A percentile compares a stretch with the other conserved stretches of the same genome.
phyloP scores from a whole-genome alignment of 2,113 vertebrate genomes.

The Deroptyus accipitrinus region DNA sequence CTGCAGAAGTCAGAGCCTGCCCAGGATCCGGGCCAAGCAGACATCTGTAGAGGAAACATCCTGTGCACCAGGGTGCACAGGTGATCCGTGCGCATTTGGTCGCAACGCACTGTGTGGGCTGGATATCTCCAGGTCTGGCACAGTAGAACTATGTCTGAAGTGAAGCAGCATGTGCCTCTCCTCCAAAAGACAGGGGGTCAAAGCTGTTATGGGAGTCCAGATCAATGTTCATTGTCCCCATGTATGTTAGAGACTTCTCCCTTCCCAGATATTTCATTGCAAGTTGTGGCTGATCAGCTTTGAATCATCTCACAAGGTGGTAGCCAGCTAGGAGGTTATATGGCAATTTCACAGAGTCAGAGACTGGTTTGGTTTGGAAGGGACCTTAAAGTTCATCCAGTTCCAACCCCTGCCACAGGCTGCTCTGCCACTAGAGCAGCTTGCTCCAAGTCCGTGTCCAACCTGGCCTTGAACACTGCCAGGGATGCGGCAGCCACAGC shows the following conservation, averaged over 20 bases:
- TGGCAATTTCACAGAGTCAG: neutral
- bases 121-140: neutral
- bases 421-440: neutral
- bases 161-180: neutral
- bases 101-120: conserved; percentile 40
- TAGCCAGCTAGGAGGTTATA: neutral
- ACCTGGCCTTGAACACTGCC: neutral
- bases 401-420: neutral
- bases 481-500: neutral
- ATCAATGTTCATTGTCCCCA: neutral
- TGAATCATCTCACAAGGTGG: neutral
- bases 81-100: neutral
- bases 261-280: neutral
- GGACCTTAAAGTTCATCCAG: neutral
- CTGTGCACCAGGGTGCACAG: neutral
- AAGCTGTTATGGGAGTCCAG: neutral
- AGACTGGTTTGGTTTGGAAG: neutral
- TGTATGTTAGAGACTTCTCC: neutral
- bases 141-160: neutral
- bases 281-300: neutral
- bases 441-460: neutral
- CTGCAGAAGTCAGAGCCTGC: conserved; percentile 45
- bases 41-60: conserved; percentile 52
- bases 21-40: conserved; percentile 14
- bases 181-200: neutral